Conservation (phyloP, 2,113 vertebrate species). For the Xenopus laevis region DNA sequence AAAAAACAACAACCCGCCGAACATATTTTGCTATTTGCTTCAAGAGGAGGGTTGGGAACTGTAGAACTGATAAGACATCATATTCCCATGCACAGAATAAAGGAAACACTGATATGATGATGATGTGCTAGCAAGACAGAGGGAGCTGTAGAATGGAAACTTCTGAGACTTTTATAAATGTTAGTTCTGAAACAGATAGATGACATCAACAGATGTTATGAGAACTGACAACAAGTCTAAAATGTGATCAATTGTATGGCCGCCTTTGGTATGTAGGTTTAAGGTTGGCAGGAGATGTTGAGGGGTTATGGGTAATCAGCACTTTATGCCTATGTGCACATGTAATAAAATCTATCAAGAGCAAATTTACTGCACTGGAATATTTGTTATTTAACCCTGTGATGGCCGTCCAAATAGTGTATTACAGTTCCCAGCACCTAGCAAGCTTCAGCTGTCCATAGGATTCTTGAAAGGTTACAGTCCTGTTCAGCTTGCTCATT, state of each 20-base stretch:
- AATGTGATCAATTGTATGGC: slow-evolving; percentile 41
- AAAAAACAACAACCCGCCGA: not conserved
- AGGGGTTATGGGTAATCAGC: too few species aligned
- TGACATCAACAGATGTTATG: slow-evolving; percentile 37
- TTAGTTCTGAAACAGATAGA: slow-evolving; percentile 33
- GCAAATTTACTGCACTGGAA: too few species aligned
- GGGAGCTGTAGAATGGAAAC: slow-evolving; percentile 11
- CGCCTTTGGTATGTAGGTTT: slow-evolving; percentile 14
- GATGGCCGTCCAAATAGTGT: too few species aligned
- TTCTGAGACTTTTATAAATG: slow-evolving; percentile 35
- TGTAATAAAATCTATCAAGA: too few species aligned
- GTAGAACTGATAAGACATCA: slow-evolving; percentile 35
- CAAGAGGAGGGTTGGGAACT: not conserved
- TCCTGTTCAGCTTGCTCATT: too few species aligned
- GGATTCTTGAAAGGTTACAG: too few species aligned
- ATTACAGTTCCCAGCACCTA: too few species aligned
- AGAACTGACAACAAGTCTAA: slow-evolving; percentile 41
- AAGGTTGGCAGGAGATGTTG: not conserved
- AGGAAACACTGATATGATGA: not conserved
- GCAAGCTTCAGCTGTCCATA: too few species aligned
- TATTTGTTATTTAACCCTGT: too few species aligned
- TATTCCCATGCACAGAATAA: slow-evolving; percentile 30
- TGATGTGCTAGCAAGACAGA: slow-evolving; percentile 35
- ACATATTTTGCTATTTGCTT: not conserved
- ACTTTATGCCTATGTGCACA: too few species aligned